Conservation (phyloP, 2,797 vertebrate species). For the Anguilla megastoma region DNA sequence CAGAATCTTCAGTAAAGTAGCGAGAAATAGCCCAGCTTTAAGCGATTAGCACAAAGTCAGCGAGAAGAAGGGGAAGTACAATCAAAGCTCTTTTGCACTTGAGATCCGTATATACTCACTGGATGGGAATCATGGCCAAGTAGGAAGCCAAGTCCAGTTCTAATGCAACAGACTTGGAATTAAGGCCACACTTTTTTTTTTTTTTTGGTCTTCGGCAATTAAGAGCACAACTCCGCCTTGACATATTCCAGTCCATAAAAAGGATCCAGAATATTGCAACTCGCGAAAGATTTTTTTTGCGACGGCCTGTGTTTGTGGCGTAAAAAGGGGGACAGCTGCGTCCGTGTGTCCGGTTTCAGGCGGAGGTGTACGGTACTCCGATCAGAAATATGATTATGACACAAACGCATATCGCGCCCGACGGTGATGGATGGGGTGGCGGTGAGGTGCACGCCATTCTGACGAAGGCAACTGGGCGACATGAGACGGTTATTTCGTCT, state of each 20-base stretch:
- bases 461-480: slow-evolving; percentile 47
- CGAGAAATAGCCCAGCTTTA: not conserved
- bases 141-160: not conserved
- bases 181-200: not conserved
- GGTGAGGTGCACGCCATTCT: slow-evolving; percentile 48
- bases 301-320: not conserved
- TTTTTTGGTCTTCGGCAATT: not conserved
- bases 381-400: slow-evolving; percentile 54
- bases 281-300: not conserved
- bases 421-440: slow-evolving; percentile 44
- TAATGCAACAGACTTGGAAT: not conserved
- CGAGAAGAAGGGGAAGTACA: not conserved
- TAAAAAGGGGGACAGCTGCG: slow-evolving; percentile 24
- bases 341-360: slow-evolving; percentile 45
- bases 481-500: slow-evolving; percentile 53
- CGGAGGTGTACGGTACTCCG: slow-evolving; percentile 48
- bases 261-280: not conserved
- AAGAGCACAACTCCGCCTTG: not conserved
- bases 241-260: not conserved
- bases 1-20: slow-evolving; percentile 9
- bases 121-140: not conserved
- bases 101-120: slow-evolving; percentile 1
- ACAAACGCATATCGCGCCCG: slow-evolving; percentile 34
- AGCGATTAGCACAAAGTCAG: slow-evolving; percentile 1
- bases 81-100: slow-evolving; percentile 1